Evolutionary conservation across 2,113 vertebrate genomes (phyloP).

Genomic region (Cryptomyrus ogoouensis): DNA sequence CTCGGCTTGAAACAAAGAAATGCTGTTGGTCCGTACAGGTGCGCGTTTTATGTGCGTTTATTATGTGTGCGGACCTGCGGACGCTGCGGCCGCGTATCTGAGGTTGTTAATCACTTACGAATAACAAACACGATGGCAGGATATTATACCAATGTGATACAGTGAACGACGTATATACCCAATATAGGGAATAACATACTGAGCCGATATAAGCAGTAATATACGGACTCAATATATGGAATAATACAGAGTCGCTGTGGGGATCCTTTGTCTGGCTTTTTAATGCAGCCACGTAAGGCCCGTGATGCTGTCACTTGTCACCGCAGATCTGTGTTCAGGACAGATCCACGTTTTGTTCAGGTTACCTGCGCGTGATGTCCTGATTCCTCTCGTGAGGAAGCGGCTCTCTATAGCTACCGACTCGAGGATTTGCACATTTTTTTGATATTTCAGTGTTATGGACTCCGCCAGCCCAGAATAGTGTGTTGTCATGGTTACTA

Average conservation of each 20-base stretch:
- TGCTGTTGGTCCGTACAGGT: not conserved
- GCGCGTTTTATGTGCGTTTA: not conserved
- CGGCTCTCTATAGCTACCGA: not conserved
- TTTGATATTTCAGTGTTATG: conserved; percentile 42
- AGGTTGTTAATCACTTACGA: not conserved
- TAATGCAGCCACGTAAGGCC: not conserved
- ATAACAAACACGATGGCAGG: not conserved
- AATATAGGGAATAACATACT: not conserved
- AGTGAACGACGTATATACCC: not conserved
- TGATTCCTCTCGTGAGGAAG: not conserved
- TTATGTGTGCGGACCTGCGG: not conserved
- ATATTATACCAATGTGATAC: not conserved
- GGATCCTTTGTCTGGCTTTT: not conserved
- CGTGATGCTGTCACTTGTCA: not conserved
- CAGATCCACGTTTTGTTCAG: not conserved
- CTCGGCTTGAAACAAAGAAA: conserved; percentile 15
- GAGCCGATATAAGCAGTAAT: not conserved
- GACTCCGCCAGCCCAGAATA: conserved; percentile 9
- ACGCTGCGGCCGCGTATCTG: not conserved
- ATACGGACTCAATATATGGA: not conserved
- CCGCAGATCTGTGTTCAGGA: not conserved
- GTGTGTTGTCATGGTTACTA: conserved; percentile 70
- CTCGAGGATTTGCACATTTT: conserved; percentile 1
- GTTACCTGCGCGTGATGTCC: not conserved
- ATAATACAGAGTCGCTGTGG: not conserved